A percentile compares a stretch with the other conserved stretches of the same genome.
These are phyloP conservation scores for Cryptomyrus ogoouensis DNA, from an alignment of 2,113 vertebrate genomes.

Conservation along the genomic window DNA sequence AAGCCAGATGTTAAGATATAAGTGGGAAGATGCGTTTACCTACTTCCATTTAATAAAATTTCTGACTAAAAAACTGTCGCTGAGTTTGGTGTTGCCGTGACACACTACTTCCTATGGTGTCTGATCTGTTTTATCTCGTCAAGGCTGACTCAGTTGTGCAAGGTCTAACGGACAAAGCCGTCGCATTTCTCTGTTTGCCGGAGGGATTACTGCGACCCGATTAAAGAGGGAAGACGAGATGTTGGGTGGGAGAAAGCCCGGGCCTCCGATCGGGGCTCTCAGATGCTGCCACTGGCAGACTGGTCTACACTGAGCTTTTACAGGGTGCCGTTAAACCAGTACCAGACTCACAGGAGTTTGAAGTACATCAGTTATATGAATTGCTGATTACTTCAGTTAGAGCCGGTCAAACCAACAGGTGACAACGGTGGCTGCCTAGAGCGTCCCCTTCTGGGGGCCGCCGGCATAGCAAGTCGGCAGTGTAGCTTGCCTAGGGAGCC, in stretches of 20 bases:
- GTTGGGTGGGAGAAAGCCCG: background rate
- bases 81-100: background rate
- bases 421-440: background rate
- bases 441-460: background rate
- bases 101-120: background rate
- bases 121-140: background rate
- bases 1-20: background rate
- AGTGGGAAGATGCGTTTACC: background rate
- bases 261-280: background rate
- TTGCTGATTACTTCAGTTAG: background rate
- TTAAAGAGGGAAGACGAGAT: background rate
- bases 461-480: background rate
- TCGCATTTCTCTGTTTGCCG: background rate
- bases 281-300: background rate
- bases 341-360: background rate
- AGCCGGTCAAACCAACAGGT: background rate
- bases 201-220: background rate
- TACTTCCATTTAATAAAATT: background rate
- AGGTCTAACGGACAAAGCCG: background rate
- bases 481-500: background rate
- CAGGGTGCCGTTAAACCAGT: background rate
- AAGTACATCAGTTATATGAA: background rate
- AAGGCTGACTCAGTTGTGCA: background rate
- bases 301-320: background rate
- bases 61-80: background rate